These are phyloP conservation scores for Carollia perspicillata DNA, from an alignment of 2,113 vertebrate species.

Conservation along the genomic window DNA sequence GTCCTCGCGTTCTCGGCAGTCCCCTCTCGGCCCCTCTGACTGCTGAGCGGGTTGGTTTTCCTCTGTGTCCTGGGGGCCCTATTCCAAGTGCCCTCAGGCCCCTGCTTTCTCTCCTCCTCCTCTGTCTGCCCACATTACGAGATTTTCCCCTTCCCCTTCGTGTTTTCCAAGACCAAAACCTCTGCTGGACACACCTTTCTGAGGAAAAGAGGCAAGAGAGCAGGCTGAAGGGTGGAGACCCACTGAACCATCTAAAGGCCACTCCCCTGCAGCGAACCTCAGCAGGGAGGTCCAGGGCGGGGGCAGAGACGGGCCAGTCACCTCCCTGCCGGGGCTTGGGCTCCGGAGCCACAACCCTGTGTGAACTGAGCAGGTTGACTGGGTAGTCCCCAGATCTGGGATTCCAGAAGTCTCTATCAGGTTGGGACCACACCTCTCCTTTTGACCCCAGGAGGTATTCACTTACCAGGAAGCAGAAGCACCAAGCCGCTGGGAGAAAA, in stretches of 20 bases:
- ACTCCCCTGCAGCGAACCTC: not conserved
- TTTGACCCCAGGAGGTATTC: not conserved
- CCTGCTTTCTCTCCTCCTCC: not conserved
- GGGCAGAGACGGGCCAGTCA: not conserved
- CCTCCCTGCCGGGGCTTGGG: not conserved
- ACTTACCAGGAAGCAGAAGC: not conserved
- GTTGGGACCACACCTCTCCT: not conserved
- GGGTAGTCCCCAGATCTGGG: too few relatives aligned
- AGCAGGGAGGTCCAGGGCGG: fast-evolving
- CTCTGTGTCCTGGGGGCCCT: not conserved
- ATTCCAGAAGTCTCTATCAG: not conserved
- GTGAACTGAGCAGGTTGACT: not conserved
- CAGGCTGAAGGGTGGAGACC: not conserved
- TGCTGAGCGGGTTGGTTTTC: not conserved
- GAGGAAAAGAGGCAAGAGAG: not conserved
- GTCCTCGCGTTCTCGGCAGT: not conserved
- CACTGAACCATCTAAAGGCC: fast-evolving
- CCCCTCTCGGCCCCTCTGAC: not conserved
- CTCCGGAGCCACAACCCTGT: fast-evolving
- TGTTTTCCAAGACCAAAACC: not conserved
- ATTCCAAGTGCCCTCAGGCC: not conserved
- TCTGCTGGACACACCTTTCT: not conserved
- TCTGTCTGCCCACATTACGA: not conserved
- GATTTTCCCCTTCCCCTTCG: too few relatives aligned
- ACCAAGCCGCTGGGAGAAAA: not conserved